Evolutionary conservation across 2,113 vertebrate genomes (phyloP).

Genomic region (Motacilla alba): DNA sequence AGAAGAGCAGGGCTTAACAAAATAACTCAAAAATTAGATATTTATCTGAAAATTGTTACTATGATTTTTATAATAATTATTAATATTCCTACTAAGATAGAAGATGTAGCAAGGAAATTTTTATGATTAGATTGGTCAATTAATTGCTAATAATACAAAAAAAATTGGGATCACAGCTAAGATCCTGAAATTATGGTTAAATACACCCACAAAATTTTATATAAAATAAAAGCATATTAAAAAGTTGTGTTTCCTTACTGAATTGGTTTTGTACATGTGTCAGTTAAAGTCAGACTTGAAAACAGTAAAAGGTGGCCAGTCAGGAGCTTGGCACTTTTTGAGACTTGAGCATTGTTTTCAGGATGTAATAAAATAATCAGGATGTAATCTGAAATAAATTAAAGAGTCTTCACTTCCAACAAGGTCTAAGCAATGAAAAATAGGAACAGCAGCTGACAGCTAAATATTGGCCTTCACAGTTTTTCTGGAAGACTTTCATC

Average conservation of each 20-base stretch:
- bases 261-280: background rate
- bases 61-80: background rate
- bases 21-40: background rate
- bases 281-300: background rate
- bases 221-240: background rate
- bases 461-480: background rate
- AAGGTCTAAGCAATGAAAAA: background rate
- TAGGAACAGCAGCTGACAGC: background rate
- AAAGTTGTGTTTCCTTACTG: background rate
- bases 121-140: background rate
- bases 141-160: background rate
- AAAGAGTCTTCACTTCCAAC: background rate
- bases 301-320: background rate
- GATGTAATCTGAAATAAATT: background rate
- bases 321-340: background rate
- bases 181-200: background rate
- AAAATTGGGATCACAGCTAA: background rate
- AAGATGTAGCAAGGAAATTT: rapidly evolving
- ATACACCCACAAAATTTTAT: background rate
- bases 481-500: background rate
- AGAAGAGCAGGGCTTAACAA: background rate
- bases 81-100: background rate
- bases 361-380: background rate
- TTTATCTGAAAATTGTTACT: background rate
- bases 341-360: background rate